phyloP scores from a whole-genome alignment of 2,113 vertebrate genomes.

The Reinhardtius hippoglossoides region DNA sequence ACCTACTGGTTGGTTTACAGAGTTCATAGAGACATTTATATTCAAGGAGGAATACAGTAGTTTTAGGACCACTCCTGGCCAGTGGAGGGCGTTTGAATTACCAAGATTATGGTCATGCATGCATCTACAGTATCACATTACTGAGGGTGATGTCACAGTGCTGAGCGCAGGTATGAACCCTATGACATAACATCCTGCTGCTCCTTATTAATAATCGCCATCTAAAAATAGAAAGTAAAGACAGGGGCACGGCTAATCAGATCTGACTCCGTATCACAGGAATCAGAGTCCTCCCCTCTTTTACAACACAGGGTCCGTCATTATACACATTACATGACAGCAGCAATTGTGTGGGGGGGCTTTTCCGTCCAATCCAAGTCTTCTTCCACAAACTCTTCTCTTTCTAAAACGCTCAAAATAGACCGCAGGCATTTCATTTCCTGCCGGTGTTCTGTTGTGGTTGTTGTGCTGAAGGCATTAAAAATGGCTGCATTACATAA shows the following conservation, averaged over 20 bases:
- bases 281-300: background rate
- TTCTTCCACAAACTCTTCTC: no score
- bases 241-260: slow-evolving; percentile 54
- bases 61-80: background rate
- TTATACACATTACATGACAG: background rate
- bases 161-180: slow-evolving; percentile 37
- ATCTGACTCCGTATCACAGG: slow-evolving; percentile 39
- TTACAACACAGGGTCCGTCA: background rate
- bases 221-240: slow-evolving; percentile 62
- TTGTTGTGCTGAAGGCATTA: slow-evolving; percentile 3
- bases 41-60: background rate
- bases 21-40: background rate
- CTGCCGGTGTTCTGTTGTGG: slow-evolving; percentile 13
- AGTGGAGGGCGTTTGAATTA: no score
- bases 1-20: background rate
- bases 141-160: slow-evolving; percentile 23
- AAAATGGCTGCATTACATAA: background rate
- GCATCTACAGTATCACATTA: slow-evolving; percentile 7
- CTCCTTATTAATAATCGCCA: slow-evolving; percentile 65
- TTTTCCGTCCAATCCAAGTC: background rate
- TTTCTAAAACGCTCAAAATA: slow-evolving; percentile 34
- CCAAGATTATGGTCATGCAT: background rate
- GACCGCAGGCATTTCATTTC: slow-evolving; percentile 26
- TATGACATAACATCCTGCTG: slow-evolving; percentile 50
- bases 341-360: background rate